A percentile compares a stretch with the other conserved stretches of the same genome.
These are phyloP conservation scores for Musca domestica DNA, from an alignment of 1,140 invertebrate genomes.

Conservation along the genomic window DNA sequence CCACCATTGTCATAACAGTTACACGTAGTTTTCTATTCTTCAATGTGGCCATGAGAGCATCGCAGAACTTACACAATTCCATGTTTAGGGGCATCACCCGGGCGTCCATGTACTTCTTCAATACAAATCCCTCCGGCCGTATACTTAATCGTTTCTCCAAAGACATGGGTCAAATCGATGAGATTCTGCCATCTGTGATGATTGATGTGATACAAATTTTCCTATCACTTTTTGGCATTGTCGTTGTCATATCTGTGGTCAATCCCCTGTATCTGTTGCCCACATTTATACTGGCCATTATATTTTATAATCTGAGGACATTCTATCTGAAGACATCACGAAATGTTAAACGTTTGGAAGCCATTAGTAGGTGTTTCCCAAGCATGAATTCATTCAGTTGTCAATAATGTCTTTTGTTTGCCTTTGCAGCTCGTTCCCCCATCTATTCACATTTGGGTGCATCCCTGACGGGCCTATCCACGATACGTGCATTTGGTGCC, in stretches of 20 bases:
- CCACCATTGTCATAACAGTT: conserved; percentile 62
- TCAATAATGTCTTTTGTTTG: neutral
- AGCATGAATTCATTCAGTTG: neutral
- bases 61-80: conserved; percentile 69
- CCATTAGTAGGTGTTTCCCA: conserved; percentile 72
- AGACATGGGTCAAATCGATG: conserved; percentile 84
- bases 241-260: conserved; percentile 72
- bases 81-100: conserved; percentile 77
- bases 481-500: conserved; percentile 81
- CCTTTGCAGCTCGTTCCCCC: conserved; percentile 68
- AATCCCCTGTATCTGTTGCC: conserved; percentile 76
- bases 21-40: conserved; percentile 66
- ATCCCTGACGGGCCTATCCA: conserved; percentile 83
- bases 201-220: conserved; percentile 76
- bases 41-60: conserved; percentile 69
- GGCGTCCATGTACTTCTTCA: conserved; percentile 80
- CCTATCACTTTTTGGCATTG: conserved; percentile 70
- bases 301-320: conserved; percentile 74
- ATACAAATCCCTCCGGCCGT: conserved; percentile 72
- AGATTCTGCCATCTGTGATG: conserved; percentile 73
- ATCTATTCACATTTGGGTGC: conserved; percentile 86
- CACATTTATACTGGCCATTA: conserved; percentile 64
- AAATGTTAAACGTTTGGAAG: conserved; percentile 85
- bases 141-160: conserved; percentile 81
- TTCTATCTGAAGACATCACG: conserved; percentile 81